These are phyloP conservation scores for Chunga burmeisteri DNA, from an alignment of 2,113 vertebrate species.

Conservation along the genomic window DNA sequence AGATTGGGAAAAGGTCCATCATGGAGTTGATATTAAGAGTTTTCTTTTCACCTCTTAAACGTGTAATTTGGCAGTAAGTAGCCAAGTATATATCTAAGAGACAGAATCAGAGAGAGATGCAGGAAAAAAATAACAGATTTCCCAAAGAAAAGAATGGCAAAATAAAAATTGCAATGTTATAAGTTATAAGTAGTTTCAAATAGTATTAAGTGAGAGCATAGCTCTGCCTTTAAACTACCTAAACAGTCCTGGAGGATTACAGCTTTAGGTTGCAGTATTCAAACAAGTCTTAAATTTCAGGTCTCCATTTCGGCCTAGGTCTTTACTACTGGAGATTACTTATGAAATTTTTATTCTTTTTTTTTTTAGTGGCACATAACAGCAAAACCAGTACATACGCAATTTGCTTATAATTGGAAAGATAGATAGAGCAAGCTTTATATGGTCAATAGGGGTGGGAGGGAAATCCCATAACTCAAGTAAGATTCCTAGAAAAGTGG, in stretches of 20 bases:
- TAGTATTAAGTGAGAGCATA: background rate
- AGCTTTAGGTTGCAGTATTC: background rate
- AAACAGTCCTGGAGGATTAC: background rate
- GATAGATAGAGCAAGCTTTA: background rate
- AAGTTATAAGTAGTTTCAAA: background rate
- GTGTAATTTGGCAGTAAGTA: background rate
- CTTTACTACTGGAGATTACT: background rate
- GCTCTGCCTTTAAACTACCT: background rate
- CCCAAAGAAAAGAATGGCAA: background rate
- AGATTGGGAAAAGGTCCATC: conserved; percentile 11
- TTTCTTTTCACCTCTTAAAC: background rate
- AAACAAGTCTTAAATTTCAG: background rate
- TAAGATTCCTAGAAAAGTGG: background rate
- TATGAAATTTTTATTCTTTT: too few species aligned
- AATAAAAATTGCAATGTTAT: background rate
- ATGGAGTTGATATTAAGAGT: background rate
- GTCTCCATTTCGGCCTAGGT: background rate
- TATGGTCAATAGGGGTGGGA: background rate
- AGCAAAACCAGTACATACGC: background rate
- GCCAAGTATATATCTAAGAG: background rate
- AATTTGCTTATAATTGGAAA: background rate
- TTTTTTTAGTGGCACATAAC: background rate
- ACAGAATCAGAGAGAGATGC: background rate
- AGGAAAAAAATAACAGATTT: background rate
- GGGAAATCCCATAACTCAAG: background rate